Evolutionary conservation across 2,888 invertebrate species (phyloP), one percentile per base, ranked within the genome.

Genomic region (Calephelis perditalis): DNA sequence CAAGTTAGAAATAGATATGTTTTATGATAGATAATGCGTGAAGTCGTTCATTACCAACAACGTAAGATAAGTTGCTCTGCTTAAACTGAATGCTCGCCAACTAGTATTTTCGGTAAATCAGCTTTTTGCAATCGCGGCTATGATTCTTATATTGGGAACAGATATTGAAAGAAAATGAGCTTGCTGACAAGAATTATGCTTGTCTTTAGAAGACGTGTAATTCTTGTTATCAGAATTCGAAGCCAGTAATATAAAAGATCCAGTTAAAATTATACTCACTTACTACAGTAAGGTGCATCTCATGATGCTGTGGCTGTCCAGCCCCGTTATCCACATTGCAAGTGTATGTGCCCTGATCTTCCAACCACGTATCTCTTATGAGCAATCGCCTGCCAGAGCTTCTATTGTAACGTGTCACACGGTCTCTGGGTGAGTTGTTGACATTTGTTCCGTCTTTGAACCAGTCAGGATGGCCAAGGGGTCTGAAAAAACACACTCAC

Each of bases 371-470:
- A 2, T 82, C 73, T 63, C 77, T 80, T 75, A 88, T 83, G 63
- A 85, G 73, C 26, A 88, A 79, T 0, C 87, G 68, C 60, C 82
- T 82, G 46, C 88, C 84, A 2, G 74, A 76, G 47, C 82, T 84
- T 59, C 81, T 75, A 76, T 86, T 88, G 77, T 86, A 72, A 2
- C 81, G 69, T 5, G 86, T 86, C 12, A 88, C 73, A 3, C 88
- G 77, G 64, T 79, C 78, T 3, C 67, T 63, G 0, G 77, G 75
- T 6, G 70, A 62, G 40, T 77, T 77, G 72, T 83, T 81, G 6
- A 76, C 72, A 59, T 77, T 70, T 54, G 75, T 77, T 0, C 78
- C 81, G 57, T 84, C 81, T 66, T 85, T 85, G 76, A 65, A 84
- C 84, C 85, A 88, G 65, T 78, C 77, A 0, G 84, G 82, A 61